A percentile compares a stretch with the other conserved stretches of the same genome.
Evolutionary conservation across 2,888 invertebrate species (phyloP).

Genomic region (Clistopyga incitator): DNA sequence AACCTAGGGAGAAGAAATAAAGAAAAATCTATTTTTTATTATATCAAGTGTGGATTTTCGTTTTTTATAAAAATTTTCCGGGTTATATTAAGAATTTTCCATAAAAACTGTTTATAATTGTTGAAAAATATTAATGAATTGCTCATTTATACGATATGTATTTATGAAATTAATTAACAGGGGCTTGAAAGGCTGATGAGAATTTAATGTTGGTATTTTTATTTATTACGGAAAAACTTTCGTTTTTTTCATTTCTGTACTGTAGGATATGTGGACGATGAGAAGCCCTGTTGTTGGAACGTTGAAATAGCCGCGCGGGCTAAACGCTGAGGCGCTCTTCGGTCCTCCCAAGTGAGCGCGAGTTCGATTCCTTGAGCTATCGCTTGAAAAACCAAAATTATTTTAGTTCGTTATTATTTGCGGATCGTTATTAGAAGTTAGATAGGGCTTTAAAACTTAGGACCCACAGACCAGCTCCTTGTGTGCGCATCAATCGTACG

Average conservation of each 20-base stretch:
- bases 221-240: background rate
- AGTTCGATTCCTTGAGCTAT: constrained; percentile 41
- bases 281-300: background rate
- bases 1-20: too few relatives aligned
- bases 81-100: too few relatives aligned
- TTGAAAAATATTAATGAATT: too few relatives aligned
- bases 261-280: constrained; percentile 30
- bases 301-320: constrained; percentile 46
- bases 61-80: too few relatives aligned
- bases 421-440: background rate
- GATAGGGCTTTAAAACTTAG: background rate
- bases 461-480: constrained; percentile 75
- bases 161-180: too few relatives aligned
- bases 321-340: constrained; percentile 11
- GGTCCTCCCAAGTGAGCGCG: background rate
- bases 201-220: background rate
- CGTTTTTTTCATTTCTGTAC: constrained; percentile 1
- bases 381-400: background rate
- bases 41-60: too few relatives aligned
- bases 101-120: too few relatives aligned
- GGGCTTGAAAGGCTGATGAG: background rate
- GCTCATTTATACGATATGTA: too few relatives aligned
- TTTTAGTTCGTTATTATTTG: constrained; percentile 23
- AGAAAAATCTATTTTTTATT: too few relatives aligned
- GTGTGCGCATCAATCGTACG: constrained; percentile 64